Evolutionary conservation across 2,888 invertebrate species (phyloP).

Genomic region (Metacarcinus magister): DNA sequence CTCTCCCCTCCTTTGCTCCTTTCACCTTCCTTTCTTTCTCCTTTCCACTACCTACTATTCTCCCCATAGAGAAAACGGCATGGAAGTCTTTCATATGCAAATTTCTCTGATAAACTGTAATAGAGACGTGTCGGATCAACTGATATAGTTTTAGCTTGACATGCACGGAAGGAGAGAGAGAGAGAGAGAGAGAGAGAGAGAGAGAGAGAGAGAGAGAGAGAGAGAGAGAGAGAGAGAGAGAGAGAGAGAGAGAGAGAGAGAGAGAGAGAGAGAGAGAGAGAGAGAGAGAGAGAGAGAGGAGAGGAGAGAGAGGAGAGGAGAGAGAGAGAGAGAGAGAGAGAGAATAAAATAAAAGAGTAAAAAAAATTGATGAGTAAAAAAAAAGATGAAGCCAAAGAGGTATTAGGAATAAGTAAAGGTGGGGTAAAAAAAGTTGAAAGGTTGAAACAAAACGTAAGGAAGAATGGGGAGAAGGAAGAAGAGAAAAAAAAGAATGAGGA

Average conservation of each 20-base stretch:
- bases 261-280: constrained; percentile 14
- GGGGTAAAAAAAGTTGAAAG: too few relatives aligned
- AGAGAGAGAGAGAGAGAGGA: not conserved
- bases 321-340: constrained; percentile 2
- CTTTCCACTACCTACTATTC: not conserved
- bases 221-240: not conserved
- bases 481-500: too few relatives aligned
- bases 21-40: not conserved
- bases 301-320: not conserved
- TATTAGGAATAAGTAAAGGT: too few relatives aligned
- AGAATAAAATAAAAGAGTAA: not conserved
- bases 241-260: not conserved
- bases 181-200: not conserved
- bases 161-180: not conserved
- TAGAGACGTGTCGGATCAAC: constrained; percentile 55
- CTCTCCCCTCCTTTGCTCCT: not conserved
- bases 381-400: too few relatives aligned
- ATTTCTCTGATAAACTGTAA: constrained; percentile 63
- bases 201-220: not conserved
- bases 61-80: constrained; percentile 54
- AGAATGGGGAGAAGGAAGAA: too few relatives aligned
- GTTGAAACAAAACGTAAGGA: too few relatives aligned
- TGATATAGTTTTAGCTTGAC: constrained; percentile 40
- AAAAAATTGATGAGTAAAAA: too few relatives aligned
- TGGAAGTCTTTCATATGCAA: constrained; percentile 65